Evolutionary conservation across 2,888 invertebrate species (phyloP).

Genomic region (Dysmachus trigonus): DNA sequence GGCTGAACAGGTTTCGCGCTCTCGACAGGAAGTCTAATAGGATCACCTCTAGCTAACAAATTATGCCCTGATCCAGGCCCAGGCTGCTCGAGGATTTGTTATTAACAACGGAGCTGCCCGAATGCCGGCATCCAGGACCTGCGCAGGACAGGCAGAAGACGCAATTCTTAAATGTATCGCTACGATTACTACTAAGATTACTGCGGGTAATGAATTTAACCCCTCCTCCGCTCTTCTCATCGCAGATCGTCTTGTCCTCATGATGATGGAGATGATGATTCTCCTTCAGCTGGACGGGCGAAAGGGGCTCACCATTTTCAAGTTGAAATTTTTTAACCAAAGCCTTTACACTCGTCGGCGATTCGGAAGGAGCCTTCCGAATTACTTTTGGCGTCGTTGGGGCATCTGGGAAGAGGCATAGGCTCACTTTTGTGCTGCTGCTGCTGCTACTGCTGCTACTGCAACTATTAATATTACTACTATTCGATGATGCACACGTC

Average conservation of each 20-base stretch:
- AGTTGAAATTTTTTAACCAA: constrained; percentile 64
- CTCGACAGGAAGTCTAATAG: constrained; percentile 22
- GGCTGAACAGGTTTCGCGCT: constrained; percentile 14
- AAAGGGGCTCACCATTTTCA: constrained; percentile 52
- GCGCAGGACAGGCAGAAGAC: constrained; percentile 56
- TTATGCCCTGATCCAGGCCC: constrained; percentile 64
- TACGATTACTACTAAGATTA: constrained; percentile 15
- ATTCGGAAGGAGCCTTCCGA: constrained; percentile 69
- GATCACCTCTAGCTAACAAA: constrained; percentile 60
- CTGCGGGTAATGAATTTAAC: constrained; percentile 32
- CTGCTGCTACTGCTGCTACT: no score
- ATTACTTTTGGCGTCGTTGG: constrained; percentile 75
- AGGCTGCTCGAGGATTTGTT: constrained; percentile 61
- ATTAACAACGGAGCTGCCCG: constrained; percentile 53
- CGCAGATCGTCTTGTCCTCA: constrained; percentile 42
- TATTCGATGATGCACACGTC: constrained; percentile 44
- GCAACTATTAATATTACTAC: no score
- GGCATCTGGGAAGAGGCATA: constrained; percentile 70
- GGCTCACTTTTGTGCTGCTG: constrained; percentile 49
- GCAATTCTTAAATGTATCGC: constrained; percentile 53
- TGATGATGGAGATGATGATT: background rate
- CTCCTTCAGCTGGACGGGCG: constrained; percentile 33
- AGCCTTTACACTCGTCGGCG: constrained; percentile 65
- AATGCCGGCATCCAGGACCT: constrained; percentile 56
- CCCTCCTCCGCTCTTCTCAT: constrained; percentile 16